Percentiles rank a stretch among this genome's conserved stretches.
These are phyloP conservation scores for Pristionchus maxplancki DNA, from an alignment of 2,888 invertebrate species.

Conservation along the genomic window DNA sequence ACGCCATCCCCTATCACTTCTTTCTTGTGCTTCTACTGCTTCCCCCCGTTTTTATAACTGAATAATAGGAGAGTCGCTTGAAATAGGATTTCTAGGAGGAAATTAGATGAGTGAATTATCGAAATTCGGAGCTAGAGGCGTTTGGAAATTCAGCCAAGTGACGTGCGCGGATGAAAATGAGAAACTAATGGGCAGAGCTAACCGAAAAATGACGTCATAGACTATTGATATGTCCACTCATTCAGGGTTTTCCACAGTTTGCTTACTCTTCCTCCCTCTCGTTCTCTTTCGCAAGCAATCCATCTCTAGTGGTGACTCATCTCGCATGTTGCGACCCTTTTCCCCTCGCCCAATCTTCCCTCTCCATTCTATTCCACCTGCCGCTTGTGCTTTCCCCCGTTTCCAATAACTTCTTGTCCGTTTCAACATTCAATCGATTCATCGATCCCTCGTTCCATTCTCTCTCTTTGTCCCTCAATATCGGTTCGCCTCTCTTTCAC, in stretches of 20 bases:
- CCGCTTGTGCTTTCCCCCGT: neutral
- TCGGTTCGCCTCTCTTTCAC: conserved; percentile 32
- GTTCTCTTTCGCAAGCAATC: conserved; percentile 27
- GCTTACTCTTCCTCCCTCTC: neutral
- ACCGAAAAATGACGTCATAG: neutral
- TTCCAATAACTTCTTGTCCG: neutral
- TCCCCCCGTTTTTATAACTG: neutral
- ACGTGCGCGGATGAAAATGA: neutral
- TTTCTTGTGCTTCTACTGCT: neutral
- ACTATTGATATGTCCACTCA: neutral
- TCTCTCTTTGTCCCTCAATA: neutral
- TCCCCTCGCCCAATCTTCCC: neutral
- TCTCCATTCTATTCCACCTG: neutral
- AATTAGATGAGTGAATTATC: neutral
- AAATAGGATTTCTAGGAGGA: neutral
- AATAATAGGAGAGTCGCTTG: neutral
- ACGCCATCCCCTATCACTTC: neutral
- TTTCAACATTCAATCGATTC: neutral
- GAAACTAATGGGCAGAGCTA: neutral
- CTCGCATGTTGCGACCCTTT: neutral
- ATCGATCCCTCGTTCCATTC: neutral
- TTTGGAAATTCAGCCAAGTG: neutral
- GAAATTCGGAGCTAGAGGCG: neutral
- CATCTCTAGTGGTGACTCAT: neutral
- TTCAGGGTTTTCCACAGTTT: neutral